Base-by-base conservation (phyloP, 1,140 invertebrate genomes). In the Myzus persicae region DNA sequence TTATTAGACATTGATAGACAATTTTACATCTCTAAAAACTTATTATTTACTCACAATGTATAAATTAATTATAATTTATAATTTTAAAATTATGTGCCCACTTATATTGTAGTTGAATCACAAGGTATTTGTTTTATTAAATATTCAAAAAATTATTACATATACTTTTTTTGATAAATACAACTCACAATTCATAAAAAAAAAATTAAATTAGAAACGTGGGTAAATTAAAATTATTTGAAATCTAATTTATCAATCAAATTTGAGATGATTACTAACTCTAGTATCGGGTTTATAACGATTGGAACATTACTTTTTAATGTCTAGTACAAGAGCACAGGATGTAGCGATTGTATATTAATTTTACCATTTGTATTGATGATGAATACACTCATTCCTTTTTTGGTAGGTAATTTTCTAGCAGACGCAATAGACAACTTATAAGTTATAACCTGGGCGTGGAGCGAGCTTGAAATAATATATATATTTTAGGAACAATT, bases 291-390 rank as follows among this genome's bases (percentile, higher is more conserved):
- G 4, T 1, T 31, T n/a, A 67, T n/a, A 76, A 76, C 14, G 14
- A 76, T 36, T 18, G 14, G 1, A 46, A 26, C 59, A 81, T 76
- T 93, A 40, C 42, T 84, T 84, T 84, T 42, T 84, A 84, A 0
- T 38, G 22, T 42, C 38, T 24, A 26, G 38, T 40, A 84, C 81
- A 42, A 26, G 38, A 84, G 9, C 31, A 42, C 40, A 11, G 82
- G 40, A 84, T 84, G 24, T 5, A 84, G 38, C 24, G 24, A 11
- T 84, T 40, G 14, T 48, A 44, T 31, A 42, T 26, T 87, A 48
- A 87, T 87, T 87, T 42, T 87, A 46, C 40, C 84, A 87, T 87
- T 44, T 87, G 31, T 87, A 87, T 44, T 87, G 44, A 18, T 14
- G 38, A 40, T 6, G 31, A n/a, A 87, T 87, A 87, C 31, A 31